These are phyloP conservation scores for Hyphantria cunea DNA, from an alignment of 1,140 invertebrate genomes.

Conservation along the genomic window DNA sequence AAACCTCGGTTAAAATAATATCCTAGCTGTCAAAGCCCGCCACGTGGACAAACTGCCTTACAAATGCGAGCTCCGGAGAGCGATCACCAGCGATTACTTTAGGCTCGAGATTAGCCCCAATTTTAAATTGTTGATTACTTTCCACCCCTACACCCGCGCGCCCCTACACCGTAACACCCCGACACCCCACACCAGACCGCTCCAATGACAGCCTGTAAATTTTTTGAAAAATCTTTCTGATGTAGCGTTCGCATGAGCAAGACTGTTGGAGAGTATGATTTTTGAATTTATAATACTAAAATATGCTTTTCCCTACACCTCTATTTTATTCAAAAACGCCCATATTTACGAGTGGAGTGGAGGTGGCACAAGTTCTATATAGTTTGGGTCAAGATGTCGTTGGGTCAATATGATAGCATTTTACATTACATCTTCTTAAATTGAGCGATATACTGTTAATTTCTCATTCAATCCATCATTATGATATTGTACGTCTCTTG, in stretches of 20 bases:
- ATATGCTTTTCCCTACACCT: too few relatives aligned
- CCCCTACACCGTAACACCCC: not conserved
- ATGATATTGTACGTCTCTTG: too few relatives aligned
- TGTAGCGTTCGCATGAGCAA: conserved; percentile 36
- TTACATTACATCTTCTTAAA: too few relatives aligned
- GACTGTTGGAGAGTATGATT: too few relatives aligned
- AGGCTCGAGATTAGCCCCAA: conserved; percentile 64
- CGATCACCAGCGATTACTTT: conserved; percentile 61
- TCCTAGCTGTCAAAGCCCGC: conserved; percentile 1
- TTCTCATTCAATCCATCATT: too few relatives aligned
- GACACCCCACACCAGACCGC: not conserved
- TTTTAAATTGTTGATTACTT: conserved; percentile 77
- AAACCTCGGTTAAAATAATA: not conserved
- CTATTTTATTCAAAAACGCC: too few relatives aligned
- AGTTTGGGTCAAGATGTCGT: too few relatives aligned
- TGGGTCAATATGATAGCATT: too few relatives aligned
- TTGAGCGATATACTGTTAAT: too few relatives aligned
- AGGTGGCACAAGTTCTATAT: too few relatives aligned
- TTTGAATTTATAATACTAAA: too few relatives aligned
- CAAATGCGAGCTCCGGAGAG: conserved; percentile 41
- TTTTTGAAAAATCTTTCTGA: conserved; percentile 48
- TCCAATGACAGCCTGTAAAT: conserved; percentile 53
- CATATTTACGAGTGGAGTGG: too few relatives aligned
- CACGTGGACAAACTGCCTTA: conserved; percentile 13
- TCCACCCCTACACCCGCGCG: conserved; percentile 28